Evolutionary conservation across 2,888 invertebrate species (phyloP), one percentile per base, ranked within the genome.

Genomic region (Tinea pellionella): DNA sequence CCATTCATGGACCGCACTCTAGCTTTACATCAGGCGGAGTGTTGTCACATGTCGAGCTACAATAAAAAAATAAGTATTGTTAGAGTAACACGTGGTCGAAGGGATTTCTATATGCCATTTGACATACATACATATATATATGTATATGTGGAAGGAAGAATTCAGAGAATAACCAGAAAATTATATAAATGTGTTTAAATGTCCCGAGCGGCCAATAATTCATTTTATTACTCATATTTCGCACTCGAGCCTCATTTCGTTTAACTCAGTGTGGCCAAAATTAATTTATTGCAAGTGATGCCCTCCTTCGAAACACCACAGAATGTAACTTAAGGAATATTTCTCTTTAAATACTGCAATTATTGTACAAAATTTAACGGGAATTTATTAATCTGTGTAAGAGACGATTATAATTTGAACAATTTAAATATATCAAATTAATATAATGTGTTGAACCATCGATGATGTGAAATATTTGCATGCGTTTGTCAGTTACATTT

Each of bases 141-240:
- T n/a, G n/a, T n/a, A n/a, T n/a, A n/a, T n/a, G n/a, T n/a, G n/a
- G n/a, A n/a, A n/a, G n/a, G 6, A 24, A 6, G 2, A 3, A 6
- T 24, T 24, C 24, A 24, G 37, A 37, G 37, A 37, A 30, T 30
- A 37, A 37, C 37, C 37, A 37, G 37, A 37, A 37, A 37, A 37
- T 37, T 37, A 37, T 37, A 37, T 37, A 37, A 37, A 37, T 37
- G 37, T 37, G 9, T n/a, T 37, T 37, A 37, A 37, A 37, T 37
- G 9, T 37, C 37, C n/a, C 37, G 37, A n/a, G 37, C 37, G n/a
- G 9, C 9, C 37, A 24, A 53, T 47, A 61, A 63, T 63, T 64
- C 63, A 66, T 65, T 65, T 65, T 62, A 65, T 65, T 65, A 65
- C 63, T 63, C 62, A 65, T 67, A 66, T 66, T 67, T 67, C 65